Evolutionary conservation across 2,113 vertebrate genomes (phyloP), one percentile per base, ranked within the genome.

Genomic region (Pipra filicauda): DNA sequence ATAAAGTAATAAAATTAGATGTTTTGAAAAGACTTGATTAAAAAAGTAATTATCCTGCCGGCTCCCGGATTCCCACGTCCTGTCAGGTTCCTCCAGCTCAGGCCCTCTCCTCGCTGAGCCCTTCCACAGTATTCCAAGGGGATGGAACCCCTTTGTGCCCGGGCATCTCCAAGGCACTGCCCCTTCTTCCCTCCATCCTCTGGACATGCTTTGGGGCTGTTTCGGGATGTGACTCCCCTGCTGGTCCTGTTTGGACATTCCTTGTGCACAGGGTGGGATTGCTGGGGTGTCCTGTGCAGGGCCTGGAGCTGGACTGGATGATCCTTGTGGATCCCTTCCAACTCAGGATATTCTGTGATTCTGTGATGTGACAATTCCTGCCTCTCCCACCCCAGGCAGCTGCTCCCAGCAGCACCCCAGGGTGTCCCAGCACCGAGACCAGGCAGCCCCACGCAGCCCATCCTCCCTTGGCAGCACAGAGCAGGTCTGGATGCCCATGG

Each of bases 1-100:
- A 97, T 95, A 96, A 96, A 96, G 93, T 93, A 94, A 96, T 96
- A 96, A 94, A 84, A 95, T 96, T 95, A 95, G 89, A 92, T 95
- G 91, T 96, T 93, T 96, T 96, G 94, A 97, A 97, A 92, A 94
- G 74, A 74, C 95, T 96, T 97, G 95, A 97, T 97, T 97, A 96
- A 97, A 97, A 97, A 97, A 93, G 95, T 96, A 97, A 97, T 97
- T 97, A 97, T 94, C 93, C 92, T 43, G 44, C 73, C 44, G 74
- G 76, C 89, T 88, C 6, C 0, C 1, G 4, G 46, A 24, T 92
- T 76, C 57, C 59, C 58, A 58, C 33, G 35, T 79, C 91, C 74
- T 89, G 82, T 52, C 49, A n/a, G 64, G 73, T n/a, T 92, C 62
- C 78, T 59, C 26, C 69, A 83, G 67, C 76, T 91, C n/a, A 31